Evolutionary conservation across 1,140 invertebrate species (phyloP).

Genomic region (Cecropterus lyciades): DNA sequence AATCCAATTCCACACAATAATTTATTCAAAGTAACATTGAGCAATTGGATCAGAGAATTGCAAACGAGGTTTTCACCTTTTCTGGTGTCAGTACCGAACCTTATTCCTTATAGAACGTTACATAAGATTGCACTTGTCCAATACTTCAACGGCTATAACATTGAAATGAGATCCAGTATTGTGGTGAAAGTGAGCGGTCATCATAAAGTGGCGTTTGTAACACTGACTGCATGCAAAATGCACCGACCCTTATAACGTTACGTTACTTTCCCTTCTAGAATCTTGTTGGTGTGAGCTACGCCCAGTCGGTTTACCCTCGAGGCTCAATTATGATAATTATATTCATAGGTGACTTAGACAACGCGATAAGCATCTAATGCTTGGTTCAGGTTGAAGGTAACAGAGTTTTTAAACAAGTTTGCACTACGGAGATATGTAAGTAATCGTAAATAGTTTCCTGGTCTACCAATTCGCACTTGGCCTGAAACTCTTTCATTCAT

Average conservation of each 20-base stretch:
- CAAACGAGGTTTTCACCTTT: too few species aligned
- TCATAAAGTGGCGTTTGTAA: constrained; percentile 11
- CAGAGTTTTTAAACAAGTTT: too few species aligned
- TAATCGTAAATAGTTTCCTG: too few species aligned
- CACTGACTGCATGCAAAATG: constrained; percentile 28
- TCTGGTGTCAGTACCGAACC: too few species aligned
- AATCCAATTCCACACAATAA: too few species aligned
- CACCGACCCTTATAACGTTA: constrained; percentile 27
- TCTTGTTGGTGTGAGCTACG: neutral
- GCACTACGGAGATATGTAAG: too few species aligned
- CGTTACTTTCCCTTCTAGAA: constrained; percentile 11
- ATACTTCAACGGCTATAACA: neutral
- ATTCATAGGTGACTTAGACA: neutral
- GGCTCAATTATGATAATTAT: constrained; percentile 10
- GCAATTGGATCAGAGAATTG: too few species aligned
- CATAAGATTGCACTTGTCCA: neutral
- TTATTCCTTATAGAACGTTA: neutral
- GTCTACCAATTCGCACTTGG: too few species aligned
- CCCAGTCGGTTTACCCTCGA: constrained; percentile 4
- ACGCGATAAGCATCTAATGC: too few species aligned
- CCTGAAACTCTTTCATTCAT: too few species aligned
- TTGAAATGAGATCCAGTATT: constrained; percentile 9
- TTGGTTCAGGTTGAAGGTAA: too few species aligned
- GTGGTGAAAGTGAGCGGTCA: constrained; percentile 32
- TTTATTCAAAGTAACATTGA: too few species aligned